These are phyloP conservation scores for Brachypodius melanocephalos DNA, from an alignment of 2,113 vertebrate species.

Conservation along the genomic window DNA sequence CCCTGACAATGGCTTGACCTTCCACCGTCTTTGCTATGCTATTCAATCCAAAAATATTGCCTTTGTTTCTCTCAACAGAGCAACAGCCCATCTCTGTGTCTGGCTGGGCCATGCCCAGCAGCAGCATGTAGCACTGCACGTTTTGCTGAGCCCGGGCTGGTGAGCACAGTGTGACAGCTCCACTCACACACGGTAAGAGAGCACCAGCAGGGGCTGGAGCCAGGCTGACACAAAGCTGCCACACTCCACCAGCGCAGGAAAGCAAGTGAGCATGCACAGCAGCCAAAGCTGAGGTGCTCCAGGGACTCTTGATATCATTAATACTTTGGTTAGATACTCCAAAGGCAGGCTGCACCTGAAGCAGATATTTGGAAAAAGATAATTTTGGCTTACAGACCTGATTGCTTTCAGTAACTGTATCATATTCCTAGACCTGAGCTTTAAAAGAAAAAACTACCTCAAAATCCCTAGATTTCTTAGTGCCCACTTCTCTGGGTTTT, in stretches of 20 bases:
- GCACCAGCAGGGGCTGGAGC: neutral
- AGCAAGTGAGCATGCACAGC: neutral
- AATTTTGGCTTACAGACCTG: neutral
- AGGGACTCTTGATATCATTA: neutral
- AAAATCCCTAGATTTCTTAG: neutral
- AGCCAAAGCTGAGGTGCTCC: neutral
- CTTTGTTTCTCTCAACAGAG: neutral
- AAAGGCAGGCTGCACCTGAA: neutral
- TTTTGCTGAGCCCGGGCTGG: neutral
- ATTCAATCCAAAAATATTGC: neutral
- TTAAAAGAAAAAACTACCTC: neutral
- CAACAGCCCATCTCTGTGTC: neutral
- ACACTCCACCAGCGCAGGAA: neutral
- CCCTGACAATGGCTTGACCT: neutral
- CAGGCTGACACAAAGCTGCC: neutral
- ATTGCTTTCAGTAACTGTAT: neutral
- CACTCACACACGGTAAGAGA: fast-evolving
- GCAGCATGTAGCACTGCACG: fast-evolving
- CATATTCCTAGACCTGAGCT: neutral
- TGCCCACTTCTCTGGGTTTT: neutral
- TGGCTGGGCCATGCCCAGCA: neutral
- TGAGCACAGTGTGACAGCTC: fast-evolving
- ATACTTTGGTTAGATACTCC: neutral
- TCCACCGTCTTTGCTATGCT: neutral
- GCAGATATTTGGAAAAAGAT: neutral